Base-by-base conservation (phyloP, 2,113 vertebrate genomes). In the Oncorhynchus gorbuscha region DNA sequence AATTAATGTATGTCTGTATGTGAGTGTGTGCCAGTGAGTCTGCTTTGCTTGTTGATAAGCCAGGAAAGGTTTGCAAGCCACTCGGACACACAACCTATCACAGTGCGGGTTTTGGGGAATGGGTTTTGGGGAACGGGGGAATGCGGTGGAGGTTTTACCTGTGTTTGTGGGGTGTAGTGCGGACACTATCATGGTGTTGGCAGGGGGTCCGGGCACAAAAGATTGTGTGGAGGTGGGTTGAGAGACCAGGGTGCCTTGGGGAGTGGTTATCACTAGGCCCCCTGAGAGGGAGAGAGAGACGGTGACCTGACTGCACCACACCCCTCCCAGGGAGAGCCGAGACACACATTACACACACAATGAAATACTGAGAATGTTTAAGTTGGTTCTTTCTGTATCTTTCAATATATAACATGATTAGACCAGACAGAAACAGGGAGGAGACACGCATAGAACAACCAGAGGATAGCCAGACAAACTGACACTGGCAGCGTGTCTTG, bases 221-320 rank as follows among this genome's bases (percentile, higher is more conserved):
- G 96, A 96, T 89, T 97, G 97, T 66, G 96, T 96, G 87, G 97
- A 97, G 72, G 96, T 93, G 82, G 65, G 94, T 93, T 91, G 96
- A 24, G 95, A 93, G 86, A 98, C 95, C 84, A 98, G 90, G 51
- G 97, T 95, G 89, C 97, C 97, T 83, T 97, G 97, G 1, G 97
- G 97, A 83, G 97, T 97, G 64, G 97, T 97, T 89, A 99, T 97
- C 89, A 99, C 96, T 76, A 99, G 91, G 84, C 97, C 97, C 3
- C 97, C 97, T 99, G 86, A 76, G 76, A 59, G 24, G 32, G 30
- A 70, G 39, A 35, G 26, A 65, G 67, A 32, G 61, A 35, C 9
- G 14, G 22, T 39, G n/a, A 70, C 39, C 22, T 49, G 69, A 24
- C 39, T 48, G 28, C 69, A 48, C n/a, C 26, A 68, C 62, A 58